phyloP scores from a whole-genome alignment of 2,888 invertebrate genomes.

The Pyrgus malvae region DNA sequence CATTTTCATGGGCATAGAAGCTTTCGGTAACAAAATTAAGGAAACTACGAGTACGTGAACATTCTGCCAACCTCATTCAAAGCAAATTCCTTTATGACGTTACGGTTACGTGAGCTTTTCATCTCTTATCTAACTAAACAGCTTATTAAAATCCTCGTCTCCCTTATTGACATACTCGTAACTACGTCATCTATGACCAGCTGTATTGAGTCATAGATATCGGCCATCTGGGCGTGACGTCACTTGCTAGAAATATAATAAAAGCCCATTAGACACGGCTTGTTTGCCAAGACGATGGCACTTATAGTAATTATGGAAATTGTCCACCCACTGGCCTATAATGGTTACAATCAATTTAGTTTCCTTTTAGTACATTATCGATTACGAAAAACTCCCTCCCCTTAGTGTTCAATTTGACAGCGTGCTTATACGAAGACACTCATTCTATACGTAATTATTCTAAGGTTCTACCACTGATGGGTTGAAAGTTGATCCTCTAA shows the following conservation, averaged over 20 bases:
- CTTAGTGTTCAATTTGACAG: too few species aligned
- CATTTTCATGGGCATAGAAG: too few species aligned
- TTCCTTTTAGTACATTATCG: neutral
- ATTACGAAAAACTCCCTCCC: too few species aligned
- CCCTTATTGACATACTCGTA: conserved; percentile 18
- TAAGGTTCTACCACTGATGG: too few species aligned
- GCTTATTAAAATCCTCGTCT: conserved; percentile 1
- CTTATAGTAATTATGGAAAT: neutral
- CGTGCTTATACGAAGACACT: too few species aligned
- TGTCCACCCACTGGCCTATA: neutral
- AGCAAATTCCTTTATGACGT: neutral
- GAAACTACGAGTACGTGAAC: too few species aligned
- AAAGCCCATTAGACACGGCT: neutral
- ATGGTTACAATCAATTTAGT: neutral
- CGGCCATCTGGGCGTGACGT: conserved; percentile 10
- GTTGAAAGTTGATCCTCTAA: too few species aligned
- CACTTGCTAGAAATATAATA: conserved; percentile 6
- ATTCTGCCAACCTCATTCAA: too few species aligned
- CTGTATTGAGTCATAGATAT: conserved; percentile 11
- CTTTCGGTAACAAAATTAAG: too few species aligned
- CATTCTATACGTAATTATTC: too few species aligned
- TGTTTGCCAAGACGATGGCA: neutral
- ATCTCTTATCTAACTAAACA: neutral
- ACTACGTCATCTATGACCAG: conserved; percentile 13
- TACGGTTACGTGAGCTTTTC: neutral